These are phyloP conservation scores for Drosophila funebris DNA, from an alignment of 1,140 invertebrate genomes.

Conservation along the genomic window DNA sequence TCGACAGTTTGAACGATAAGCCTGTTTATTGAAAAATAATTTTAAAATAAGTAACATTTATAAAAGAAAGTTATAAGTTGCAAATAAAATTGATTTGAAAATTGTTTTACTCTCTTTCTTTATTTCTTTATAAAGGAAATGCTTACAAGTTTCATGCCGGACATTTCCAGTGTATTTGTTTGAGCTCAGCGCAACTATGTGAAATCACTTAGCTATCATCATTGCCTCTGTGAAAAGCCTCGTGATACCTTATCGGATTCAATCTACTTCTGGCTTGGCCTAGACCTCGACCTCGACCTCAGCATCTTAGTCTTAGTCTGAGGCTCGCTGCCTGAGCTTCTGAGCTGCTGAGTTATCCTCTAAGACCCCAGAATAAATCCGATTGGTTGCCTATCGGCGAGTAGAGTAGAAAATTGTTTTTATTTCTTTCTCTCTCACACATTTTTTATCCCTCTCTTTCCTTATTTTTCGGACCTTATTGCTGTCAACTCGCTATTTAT, in stretches of 20 bases:
- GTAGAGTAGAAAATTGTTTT: slow-evolving; percentile 30
- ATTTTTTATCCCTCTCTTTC: not conserved
- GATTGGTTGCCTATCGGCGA: slow-evolving; percentile 26
- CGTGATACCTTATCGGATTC: slow-evolving; percentile 36
- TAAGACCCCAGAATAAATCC: slow-evolving; percentile 27
- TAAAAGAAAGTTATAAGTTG: no score
- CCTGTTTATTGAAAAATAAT: not conserved
- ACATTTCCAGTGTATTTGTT: no score
- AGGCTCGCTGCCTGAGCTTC: slow-evolving; percentile 8
- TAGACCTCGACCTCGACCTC: slow-evolving; percentile 1
- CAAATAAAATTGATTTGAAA: no score
- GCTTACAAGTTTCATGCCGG: no score
- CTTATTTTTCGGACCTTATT: not conserved
- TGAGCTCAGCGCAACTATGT: slow-evolving; percentile 9
- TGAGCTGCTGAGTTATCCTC: slow-evolving; percentile 26
- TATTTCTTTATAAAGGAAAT: no score
- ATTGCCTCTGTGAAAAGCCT: slow-evolving; percentile 13
- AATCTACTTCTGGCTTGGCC: slow-evolving; percentile 17
- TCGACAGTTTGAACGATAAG: not conserved
- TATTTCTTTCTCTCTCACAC: not conserved
- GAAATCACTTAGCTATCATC: slow-evolving; percentile 33
- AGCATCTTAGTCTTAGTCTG: not conserved
- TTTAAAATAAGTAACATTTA: not conserved
- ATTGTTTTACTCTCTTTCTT: no score
- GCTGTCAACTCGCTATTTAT: slow-evolving; percentile 31